Base-by-base conservation (phyloP, 2,888 invertebrate species). In the Vanessa cardui region DNA sequence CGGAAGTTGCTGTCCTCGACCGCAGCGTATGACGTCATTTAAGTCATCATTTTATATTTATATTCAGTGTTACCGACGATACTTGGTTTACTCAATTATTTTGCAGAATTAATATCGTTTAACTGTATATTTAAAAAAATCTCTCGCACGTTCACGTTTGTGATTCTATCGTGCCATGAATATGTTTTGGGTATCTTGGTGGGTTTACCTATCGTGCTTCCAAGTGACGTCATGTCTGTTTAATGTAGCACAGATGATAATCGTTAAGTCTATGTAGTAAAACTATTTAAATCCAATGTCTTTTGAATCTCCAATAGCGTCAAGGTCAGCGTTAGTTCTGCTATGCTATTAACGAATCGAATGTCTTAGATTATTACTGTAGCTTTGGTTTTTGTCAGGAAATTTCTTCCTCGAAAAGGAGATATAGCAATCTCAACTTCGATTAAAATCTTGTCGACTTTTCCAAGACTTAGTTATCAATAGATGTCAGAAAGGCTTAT, bases 1-100 rank as follows among this genome's bases (percentile, higher is more conserved):
- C 83, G 78, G 73, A 58, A 72, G 62, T 71, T 73, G 73, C 65
- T 73, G 80, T 80, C 84, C 83, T 85, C 83, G 81, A 74, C 74
- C 71, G 77, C 77, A 73, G 75, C 73, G 74, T 76, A 73, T 86
- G 82, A 85, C 83, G 83, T 84, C 86, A 85, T 59, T 61, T 75
- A 64, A 64, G 49, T 54, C 52, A 49, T 58, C 45, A 63, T 67
- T 62, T 71, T 58, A 56, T 54, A 61, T 64, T 62, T 62, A 21
- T 52, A 56, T 62, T 69, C 47, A 56, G 56, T 63, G 58, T 46
- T 58, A 20, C 31, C 47, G n/a, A 58, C 15, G 15, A 20, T 39
- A 39, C 39, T 39, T 12, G 39, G 12, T 39, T 39, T 39, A 39
- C 39, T 6, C 21, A n/a, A 33, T 26, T 62, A 1, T 6, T 52